phyloP scores from a whole-genome alignment of 2,113 vertebrate genomes.

The Triplophysa siluroides region DNA sequence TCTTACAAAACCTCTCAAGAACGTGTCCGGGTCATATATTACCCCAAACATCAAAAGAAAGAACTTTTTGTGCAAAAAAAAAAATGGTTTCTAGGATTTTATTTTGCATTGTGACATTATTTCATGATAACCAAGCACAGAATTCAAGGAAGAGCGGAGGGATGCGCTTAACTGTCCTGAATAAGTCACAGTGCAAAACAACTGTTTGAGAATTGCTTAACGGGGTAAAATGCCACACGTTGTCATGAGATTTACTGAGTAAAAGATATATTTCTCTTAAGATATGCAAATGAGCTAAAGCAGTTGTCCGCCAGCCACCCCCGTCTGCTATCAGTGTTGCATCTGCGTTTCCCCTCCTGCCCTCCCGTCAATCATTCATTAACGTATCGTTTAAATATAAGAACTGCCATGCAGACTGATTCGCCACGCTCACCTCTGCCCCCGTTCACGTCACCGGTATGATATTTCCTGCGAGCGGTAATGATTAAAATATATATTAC shows the following conservation, averaged over 20 bases:
- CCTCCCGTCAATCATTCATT: background rate
- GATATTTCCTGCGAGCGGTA: slow-evolving; percentile 65
- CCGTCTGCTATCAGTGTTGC: background rate
- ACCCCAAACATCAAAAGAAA: background rate
- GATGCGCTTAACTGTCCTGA: too few species aligned
- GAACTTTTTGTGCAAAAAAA: background rate
- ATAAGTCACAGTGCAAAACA: background rate
- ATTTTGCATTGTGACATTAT: too few species aligned
- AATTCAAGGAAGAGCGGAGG: background rate
- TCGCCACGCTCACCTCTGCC: slow-evolving; percentile 42
- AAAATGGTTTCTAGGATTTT: background rate
- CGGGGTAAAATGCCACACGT: background rate
- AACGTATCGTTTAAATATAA: slow-evolving; percentile 10
- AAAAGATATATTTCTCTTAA: background rate
- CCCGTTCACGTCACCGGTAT: slow-evolving; percentile 61
- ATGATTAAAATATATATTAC: slow-evolving; percentile 76
- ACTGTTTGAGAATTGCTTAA: background rate
- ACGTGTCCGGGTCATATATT: background rate
- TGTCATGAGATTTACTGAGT: background rate
- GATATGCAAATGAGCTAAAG: slow-evolving; percentile 16
- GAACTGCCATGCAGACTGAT: slow-evolving; percentile 8
- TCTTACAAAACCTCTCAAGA: background rate
- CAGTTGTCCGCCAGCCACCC: background rate
- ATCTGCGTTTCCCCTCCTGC: background rate
- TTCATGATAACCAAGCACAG: background rate